Evolutionary conservation across 30 jellyfish, hydroid and myxozoan genomes (phyloP), one percentile per base, ranked within the genome.

Genomic region (Pelagia noctiluca): DNA sequence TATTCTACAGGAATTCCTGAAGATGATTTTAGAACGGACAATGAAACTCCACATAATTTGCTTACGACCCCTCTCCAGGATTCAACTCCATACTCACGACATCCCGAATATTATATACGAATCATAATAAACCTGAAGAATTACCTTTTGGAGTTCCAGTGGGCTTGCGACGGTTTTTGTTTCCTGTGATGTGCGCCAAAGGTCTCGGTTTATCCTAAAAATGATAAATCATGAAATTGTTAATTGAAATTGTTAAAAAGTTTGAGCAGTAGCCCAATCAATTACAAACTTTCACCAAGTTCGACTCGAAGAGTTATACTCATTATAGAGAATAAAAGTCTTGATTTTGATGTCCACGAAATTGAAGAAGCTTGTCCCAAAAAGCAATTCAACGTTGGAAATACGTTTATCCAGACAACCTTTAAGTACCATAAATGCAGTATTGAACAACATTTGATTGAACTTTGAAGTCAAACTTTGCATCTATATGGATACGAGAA

Each of bases 151-250:
- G 68, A 25, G 4, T 52, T 3, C 4, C 21, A 5, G 2, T 5
- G 30, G 68, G 26, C 21, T 52, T 52, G 21, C 12, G 12, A 19
- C 68, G 68, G 26, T 19, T 52, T 19, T 4, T 30, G 26, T 3
- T 52, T 8, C 68, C 68, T 10, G 68, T 52, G 26, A 52, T 52
- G 26, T 52, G 68, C 16, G 68, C 68, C 12, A 52, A 19, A 52
- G 68, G 68, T 52, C 68, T 8, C 2, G 68, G 68, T 30, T 52
- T 52, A 10, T 52, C 68, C 68, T 52, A n/a, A 52, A 19, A 52
- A 52, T 19, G 28, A 52, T 10, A 52, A 19, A 42, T 5, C 8
- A 16, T 42, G 12, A 42, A 16, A 5, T 42, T 42, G 12, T 42
- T 42, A 42, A 42, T 8, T 42, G 57, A 42, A 42, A 5, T 16